These are phyloP conservation scores for Drosophila nigromelanica DNA, from an alignment of 1,140 invertebrate genomes.

Conservation along the genomic window DNA sequence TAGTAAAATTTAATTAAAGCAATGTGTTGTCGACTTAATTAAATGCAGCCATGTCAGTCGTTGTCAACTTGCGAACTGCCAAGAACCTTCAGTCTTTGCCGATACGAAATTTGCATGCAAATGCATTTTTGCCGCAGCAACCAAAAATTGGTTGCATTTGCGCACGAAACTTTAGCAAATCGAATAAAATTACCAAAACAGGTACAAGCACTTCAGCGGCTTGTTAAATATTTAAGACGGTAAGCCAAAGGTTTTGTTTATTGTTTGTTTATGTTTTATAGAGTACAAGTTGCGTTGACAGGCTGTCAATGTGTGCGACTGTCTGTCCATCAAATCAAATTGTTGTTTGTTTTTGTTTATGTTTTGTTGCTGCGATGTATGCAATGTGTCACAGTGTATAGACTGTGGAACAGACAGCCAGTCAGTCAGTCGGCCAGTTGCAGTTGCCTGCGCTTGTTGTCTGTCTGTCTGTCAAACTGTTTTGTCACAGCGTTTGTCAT, in stretches of 20 bases:
- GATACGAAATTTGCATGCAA: constrained; percentile 33
- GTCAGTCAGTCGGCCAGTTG: background rate
- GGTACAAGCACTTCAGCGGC: constrained; percentile 19
- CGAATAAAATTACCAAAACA: constrained; percentile 10
- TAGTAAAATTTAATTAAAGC: constrained; percentile 74
- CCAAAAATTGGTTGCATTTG: background rate
- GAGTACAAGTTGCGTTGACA: constrained; percentile 50
- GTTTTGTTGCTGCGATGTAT: constrained; percentile 49
- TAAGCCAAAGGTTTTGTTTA: constrained; percentile 13
- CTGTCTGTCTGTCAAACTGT: constrained; percentile 53
- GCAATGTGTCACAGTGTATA: constrained; percentile 30
- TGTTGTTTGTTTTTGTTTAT: constrained; percentile 11
- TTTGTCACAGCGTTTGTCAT: constrained; percentile 63
- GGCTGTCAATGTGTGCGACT: constrained; percentile 20
- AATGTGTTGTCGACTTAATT: constrained; percentile 72
- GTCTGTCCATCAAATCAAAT: constrained; percentile 28
- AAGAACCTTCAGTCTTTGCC: constrained; percentile 25
- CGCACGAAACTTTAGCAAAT: background rate
- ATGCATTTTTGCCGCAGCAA: constrained; percentile 11
- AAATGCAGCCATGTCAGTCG: constrained; percentile 36
- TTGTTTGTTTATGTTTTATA: no score
- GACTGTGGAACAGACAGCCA: constrained; percentile 20
- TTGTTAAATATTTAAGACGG: constrained; percentile 38
- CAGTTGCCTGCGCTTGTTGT: constrained; percentile 21
- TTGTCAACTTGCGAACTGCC: constrained; percentile 11